Base-by-base conservation (phyloP, 2,113 vertebrate genomes). In the Eulemur rufifrons region DNA sequence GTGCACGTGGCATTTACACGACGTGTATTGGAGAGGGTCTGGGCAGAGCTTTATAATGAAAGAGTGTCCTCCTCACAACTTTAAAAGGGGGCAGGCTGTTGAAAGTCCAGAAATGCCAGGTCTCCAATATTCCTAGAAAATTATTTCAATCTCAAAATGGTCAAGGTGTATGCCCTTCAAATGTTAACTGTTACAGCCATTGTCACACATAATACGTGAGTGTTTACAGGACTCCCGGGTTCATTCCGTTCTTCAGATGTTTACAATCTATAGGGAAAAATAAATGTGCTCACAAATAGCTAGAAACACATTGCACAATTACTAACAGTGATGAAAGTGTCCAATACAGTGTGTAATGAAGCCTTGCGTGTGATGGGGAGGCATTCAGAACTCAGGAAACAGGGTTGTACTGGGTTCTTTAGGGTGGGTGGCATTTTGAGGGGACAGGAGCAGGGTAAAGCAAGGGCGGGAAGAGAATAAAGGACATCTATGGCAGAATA, bases 161-260 rank as follows among this genome's bases (percentile, higher is more conserved):
- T 32, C 2, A 4, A n/a, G 23, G 8, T 4, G 61, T 9, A 0
- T 6, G 63, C 47, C 71, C 74, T 68, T 95, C 86, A 32, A 3
- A 25, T 0, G 63, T 11, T 0, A 54, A 10, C 74, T 29, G 0
- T 21, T 8, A 4, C 20, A 81, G 34, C 50, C 56, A 8, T 20
- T 0, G 56, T 32, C 73, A 4, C 80, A 20, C 34, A 23, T 39
- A 14, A 37, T 5, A 34, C 2, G 15, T 20, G 63, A 15, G 42
- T 1, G 4, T 73, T 39, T 39, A 11, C 77, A 2, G 8, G 86
- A 77, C n/a, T 20, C 23, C 20, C 0, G 0, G 3, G 29, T 42
- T 59, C 52, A 23, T 3, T 5, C 20, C 0, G 2, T 27, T 45
- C 77, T 73, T 29, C 1, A 42, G 77, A 2, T 45, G 77, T 29